Evolutionary conservation across 2,888 invertebrate genomes (phyloP), one percentile per base, ranked within the genome.

Genomic region (Hypselothyrea guttata): DNA sequence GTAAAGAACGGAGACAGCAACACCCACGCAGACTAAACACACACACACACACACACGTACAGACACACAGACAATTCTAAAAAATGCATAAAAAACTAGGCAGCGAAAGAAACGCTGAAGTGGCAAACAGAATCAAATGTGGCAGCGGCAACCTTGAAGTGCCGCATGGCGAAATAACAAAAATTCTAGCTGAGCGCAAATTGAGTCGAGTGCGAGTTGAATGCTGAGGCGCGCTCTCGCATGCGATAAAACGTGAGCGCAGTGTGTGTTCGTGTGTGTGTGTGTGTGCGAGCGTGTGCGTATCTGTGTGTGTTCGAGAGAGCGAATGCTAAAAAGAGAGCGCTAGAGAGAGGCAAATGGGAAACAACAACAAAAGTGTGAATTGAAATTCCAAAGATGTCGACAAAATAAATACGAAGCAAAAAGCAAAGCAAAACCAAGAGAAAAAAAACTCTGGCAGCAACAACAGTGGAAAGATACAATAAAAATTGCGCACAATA

Each of bases 341-440:
- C 30, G 59, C 4, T 47, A 13, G 40, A 2, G 28, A 65, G 47
- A 60, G 44, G 52, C 61, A 53, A 71, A 58, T 59, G 42, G 13
- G 46, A 63, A 61, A 71, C 77, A 79, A 83, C 78, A 75, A 77
- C 73, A 81, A 85, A 83, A 81, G 83, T 87, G 87, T 86, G 84
- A 85, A 85, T 86, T 87, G 78, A 86, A 87, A 87, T 87, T 87
- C 84, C 85, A 75, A 84, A 86, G 85, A 83, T 82, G 84, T 87
- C 86, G 85, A 84, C 78, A 74, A 84, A 76, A 74, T 69, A 84
- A 85, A 81, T 61, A 68, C 63, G 64, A 72, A 62, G 46, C 57
- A 62, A 62, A 72, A 59, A 48, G 7, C 2, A 30, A 57, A 63
- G 22, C n/a, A n/a, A n/a, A n/a, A n/a, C n/a, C n/a, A n/a, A n/a